Conservation (phyloP, 2,113 vertebrate species). For the Phylloscopus whistleri region DNA sequence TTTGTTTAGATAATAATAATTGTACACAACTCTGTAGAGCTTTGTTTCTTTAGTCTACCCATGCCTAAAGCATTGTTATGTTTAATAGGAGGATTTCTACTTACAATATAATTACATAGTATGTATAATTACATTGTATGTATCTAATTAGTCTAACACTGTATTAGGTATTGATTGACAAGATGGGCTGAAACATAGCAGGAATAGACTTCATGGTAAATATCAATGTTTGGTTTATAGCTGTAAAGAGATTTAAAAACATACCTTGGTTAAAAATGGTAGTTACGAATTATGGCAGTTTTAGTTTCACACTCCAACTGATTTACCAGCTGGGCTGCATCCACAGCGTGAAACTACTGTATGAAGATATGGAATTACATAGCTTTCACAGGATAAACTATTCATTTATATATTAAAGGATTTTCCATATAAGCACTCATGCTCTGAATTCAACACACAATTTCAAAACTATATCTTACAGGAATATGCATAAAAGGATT, state of each 20-base stretch:
- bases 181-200: background rate
- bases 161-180: constrained; percentile 35
- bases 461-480: background rate
- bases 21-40: background rate
- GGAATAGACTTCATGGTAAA: constrained; percentile 25
- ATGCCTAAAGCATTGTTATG: background rate
- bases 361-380: background rate
- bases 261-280: background rate
- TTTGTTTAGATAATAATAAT: constrained; percentile 23
- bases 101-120: background rate
- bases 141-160: constrained; percentile 12
- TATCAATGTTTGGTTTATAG: background rate
- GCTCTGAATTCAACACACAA: background rate
- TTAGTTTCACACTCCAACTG: background rate
- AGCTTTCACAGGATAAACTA: background rate
- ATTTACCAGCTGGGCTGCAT: background rate
- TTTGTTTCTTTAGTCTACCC: constrained; percentile 9
- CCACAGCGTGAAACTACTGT: background rate
- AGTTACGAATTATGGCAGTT: background rate
- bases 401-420: background rate
- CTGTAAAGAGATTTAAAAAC: background rate
- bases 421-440: background rate
- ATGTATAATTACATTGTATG: background rate
- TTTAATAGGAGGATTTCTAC: background rate
- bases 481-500: background rate